Base-by-base conservation (phyloP, 2,888 invertebrate genomes). In the Tenthredo distinguenda region DNA sequence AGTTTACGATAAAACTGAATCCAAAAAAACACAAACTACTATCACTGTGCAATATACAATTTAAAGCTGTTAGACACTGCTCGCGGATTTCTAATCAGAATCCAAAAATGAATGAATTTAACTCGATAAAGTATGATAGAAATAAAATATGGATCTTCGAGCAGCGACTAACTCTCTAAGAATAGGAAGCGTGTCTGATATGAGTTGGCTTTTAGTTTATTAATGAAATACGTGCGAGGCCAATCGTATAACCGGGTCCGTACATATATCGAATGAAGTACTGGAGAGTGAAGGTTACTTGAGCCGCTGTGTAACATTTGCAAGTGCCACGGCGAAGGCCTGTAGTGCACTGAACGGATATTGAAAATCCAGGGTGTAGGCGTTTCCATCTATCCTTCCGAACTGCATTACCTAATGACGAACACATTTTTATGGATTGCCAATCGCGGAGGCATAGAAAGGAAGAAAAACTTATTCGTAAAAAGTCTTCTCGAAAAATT, bases 331-430 rank as follows among this genome's bases (percentile, higher is more conserved):
- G 85, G 99, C 98, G 94, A 99, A 99, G 86, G 99, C 99, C 94
- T 99, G 99, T 87, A 99, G 96, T 88, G 99, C 99, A 86, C 99
- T 98, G 95, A 99, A 99, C 47, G 99, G 99, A 94, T 99, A 98
- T 94, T 99, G 99, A 94, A 99, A 99, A 95, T 99, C 99, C 92
- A 99, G 94, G 0, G 99, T 99, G 95, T 99, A 99, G 72, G 99
- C 99, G 94, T 99, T 99, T 90, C 98, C 98, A 94, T 99, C 99
- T 90, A 99, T 99, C 86, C 99, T 96, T 15, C 99, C 99, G 94
- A 99, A 99, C 94, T 99, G 99, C 99, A 99, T 99, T 87, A 99
- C 99, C 99, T 99, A 94, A 4, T 93, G 93, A 6, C 10, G 40
- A 62, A 21, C 15, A 81, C 10, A 81, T 21, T 40, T 15, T 12